Conservation (phyloP, 1,140 invertebrate species). For the Caerostris extrusa region DNA sequence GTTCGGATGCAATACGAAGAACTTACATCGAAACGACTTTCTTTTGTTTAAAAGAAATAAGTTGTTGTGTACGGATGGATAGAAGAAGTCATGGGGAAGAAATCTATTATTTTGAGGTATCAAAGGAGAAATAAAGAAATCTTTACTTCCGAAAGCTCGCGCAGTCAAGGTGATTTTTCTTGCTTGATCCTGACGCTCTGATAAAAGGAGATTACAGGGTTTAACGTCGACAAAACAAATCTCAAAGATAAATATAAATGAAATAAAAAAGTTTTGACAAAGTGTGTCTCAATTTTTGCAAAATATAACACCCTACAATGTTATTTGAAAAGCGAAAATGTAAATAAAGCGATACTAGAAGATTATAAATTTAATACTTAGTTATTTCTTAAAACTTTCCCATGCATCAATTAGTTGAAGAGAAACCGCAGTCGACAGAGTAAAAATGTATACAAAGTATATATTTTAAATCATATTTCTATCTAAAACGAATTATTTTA, state of each 20-base stretch:
- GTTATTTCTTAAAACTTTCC: too few species aligned
- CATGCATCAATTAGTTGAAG: too few species aligned
- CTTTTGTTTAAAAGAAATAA: neutral
- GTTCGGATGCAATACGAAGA: neutral
- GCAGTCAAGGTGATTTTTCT: slow-evolving; percentile 40
- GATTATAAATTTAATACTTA: too few species aligned
- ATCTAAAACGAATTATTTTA: too few species aligned
- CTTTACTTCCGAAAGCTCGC: neutral
- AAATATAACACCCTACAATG: slow-evolving; percentile 10
- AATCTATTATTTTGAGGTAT: slow-evolving; percentile 61
- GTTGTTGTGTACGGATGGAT: neutral
- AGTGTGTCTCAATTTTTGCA: slow-evolving; percentile 20
- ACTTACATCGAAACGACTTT: neutral
- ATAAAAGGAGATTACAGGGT: slow-evolving; percentile 58
- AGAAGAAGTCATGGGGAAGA: neutral
- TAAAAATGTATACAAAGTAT: too few species aligned
- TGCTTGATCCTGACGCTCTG: slow-evolving; percentile 11
- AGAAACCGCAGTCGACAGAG: too few species aligned
- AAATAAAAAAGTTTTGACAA: slow-evolving; percentile 4
- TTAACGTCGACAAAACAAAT: slow-evolving; percentile 46
- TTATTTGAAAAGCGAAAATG: neutral
- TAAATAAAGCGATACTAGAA: neutral
- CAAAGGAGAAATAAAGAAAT: slow-evolving; percentile 1
- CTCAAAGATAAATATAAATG: slow-evolving; percentile 31
- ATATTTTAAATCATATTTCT: too few species aligned